phyloP scores from a whole-genome alignment of 2,797 vertebrate species.

The Pipistrellus pygmaeus region DNA sequence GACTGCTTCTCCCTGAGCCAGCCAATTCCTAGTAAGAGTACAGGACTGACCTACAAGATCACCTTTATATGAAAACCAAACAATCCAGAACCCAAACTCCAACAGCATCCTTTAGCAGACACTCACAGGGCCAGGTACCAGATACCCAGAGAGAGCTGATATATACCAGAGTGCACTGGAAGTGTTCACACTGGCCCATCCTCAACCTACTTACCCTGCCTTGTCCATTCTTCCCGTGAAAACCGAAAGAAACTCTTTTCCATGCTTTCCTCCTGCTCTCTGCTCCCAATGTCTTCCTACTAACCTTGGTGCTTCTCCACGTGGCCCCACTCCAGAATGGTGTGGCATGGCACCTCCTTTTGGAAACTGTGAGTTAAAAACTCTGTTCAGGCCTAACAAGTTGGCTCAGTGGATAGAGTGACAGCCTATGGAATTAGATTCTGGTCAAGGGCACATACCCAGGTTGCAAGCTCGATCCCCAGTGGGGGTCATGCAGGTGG shows the following conservation, averaged over 20 bases:
- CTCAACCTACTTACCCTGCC: neutral
- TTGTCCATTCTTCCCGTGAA: neutral
- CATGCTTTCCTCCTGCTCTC: neutral
- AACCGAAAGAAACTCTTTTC: neutral
- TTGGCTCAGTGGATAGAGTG: too few relatives aligned
- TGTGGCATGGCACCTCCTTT: neutral
- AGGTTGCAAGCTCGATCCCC: too few relatives aligned
- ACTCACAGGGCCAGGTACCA: neutral
- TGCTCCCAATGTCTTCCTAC: neutral
- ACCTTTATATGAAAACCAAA: neutral
- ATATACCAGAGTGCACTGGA: fast-evolving
- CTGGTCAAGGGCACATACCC: too few relatives aligned
- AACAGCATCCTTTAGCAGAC: neutral
- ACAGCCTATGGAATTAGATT: too few relatives aligned
- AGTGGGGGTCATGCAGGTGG: too few relatives aligned
- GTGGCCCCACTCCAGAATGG: fast-evolving
- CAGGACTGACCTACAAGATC: neutral
- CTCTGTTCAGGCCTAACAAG: neutral
- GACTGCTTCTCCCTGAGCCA: neutral
- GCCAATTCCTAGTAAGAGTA: neutral
- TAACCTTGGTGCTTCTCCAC: neutral
- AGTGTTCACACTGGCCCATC: neutral
- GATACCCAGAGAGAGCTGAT: neutral
- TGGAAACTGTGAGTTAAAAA: neutral
- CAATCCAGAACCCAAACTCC: neutral